Evolutionary conservation across 2,797 vertebrate genomes (phyloP), one percentile per base, ranked within the genome.

Genomic region (Dromococcyx pavoninus): DNA sequence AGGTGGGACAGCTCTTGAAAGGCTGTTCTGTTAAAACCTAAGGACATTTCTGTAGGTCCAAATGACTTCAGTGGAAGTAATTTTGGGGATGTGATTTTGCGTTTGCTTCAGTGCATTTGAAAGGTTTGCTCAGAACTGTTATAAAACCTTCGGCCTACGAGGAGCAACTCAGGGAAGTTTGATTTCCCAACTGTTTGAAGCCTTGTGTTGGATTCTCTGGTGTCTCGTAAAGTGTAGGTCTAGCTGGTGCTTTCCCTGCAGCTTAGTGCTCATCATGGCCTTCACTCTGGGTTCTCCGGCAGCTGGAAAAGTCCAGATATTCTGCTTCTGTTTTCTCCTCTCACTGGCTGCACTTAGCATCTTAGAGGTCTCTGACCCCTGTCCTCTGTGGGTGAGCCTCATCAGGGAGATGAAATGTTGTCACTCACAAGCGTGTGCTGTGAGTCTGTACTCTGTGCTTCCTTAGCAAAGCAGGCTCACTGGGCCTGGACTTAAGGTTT

Each of bases 21-120:
- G 48, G 67, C 75, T 81, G 61, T 79, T 75, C 61, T 17, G 0
- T 50, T 89, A 58, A 83, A 86, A 56, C 66, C 75, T 27, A 16
- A 66, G 82, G 65, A 80, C 3, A 2, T 73, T 51, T 86, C 78
- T 44, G 19, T 22, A 74, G n/a, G 41, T 43, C 54, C 85, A 77
- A 50, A 72, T 62, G 62, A 86, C 56, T 93, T 89, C 35, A 94
- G 86, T 82, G 85, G 92, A 95, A 95, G 35, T 88, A 77, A 93
- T 91, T 88, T 62, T 43, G 83, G 80, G 69, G 39, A 86, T 60
- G 50, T 74, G 58, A 70, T 78, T 96, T 96, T 83, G 44, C 39
- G 13, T 66, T 78, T 95, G 72, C 75, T 89, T 83, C 92, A 77
- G 11, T 86, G 86, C 46, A 0, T 88, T 88, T 56, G 25, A 89